These are phyloP conservation scores for Loxodonta africana DNA, from an alignment of 2,113 vertebrate genomes.

Conservation along the genomic window DNA sequence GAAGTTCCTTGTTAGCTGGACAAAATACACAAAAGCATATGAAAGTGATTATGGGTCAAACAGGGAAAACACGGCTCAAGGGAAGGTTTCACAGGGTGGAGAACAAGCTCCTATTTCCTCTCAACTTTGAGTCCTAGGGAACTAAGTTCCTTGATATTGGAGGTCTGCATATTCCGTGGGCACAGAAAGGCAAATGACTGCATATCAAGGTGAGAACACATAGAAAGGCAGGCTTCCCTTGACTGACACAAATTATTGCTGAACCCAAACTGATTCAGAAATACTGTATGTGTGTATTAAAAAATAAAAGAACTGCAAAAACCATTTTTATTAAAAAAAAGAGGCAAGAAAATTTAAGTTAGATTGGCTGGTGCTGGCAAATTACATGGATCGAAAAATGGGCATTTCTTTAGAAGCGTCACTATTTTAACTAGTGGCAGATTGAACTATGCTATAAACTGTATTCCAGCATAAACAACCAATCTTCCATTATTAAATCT, in stretches of 20 bases:
- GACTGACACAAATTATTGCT: background rate
- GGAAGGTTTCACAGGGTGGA: background rate
- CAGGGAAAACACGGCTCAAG: background rate
- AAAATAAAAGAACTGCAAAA: background rate
- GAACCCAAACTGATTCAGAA: background rate
- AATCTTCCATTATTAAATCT: background rate
- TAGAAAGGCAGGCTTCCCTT: background rate
- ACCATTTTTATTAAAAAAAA: background rate
- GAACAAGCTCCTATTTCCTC: background rate
- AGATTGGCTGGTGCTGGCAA: background rate
- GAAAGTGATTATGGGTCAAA: background rate
- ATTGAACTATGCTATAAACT: background rate
- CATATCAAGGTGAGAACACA: background rate
- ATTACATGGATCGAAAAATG: background rate
- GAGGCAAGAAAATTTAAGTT: background rate
- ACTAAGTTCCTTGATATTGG: too few relatives aligned
- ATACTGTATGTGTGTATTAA: background rate
- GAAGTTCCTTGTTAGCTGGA: background rate
- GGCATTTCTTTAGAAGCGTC: background rate
- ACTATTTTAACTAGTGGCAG: background rate
- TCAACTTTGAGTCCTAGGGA: background rate
- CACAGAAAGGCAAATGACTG: background rate
- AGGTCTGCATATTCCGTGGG: background rate
- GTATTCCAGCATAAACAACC: background rate
- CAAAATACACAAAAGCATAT: background rate